phyloP scores from a whole-genome alignment of 2,888 invertebrate species.

The Lochmaea capreae region DNA sequence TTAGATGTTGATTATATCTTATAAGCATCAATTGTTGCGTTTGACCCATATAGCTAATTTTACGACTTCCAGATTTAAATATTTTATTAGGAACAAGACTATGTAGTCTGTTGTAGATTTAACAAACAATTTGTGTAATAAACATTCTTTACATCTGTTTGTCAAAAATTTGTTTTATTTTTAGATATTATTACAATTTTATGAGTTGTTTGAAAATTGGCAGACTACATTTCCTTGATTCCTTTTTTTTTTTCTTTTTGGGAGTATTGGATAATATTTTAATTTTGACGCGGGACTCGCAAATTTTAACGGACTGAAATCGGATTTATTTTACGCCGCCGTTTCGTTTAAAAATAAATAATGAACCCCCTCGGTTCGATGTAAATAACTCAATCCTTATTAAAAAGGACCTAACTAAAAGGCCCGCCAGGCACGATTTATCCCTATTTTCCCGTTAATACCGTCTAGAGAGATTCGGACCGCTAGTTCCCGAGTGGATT shows the following conservation, averaged over 20 bases:
- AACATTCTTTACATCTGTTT: not conserved
- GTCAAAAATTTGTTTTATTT: not conserved
- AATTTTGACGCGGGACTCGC: conserved; percentile 47
- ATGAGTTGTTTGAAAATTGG: not conserved
- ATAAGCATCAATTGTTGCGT: too few species aligned
- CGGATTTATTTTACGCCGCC: conserved; percentile 61
- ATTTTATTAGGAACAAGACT: too few species aligned
- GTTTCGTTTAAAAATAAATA: conserved; percentile 65
- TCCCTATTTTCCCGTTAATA: conserved; percentile 19
- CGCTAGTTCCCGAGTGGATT: conserved; percentile 22
- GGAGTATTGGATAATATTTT: conserved; percentile 39
- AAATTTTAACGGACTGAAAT: conserved; percentile 44
- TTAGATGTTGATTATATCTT: too few species aligned
- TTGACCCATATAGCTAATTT: too few species aligned
- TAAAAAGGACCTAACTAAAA: conserved; percentile 49
- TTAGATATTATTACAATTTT: not conserved
- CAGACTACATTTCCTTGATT: not conserved
- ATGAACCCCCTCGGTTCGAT: conserved; percentile 61
- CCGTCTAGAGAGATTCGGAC: conserved; percentile 3
- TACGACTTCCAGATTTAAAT: too few species aligned
- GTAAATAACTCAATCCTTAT: conserved; percentile 64
- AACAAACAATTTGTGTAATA: not conserved
- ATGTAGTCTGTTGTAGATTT: too few species aligned
- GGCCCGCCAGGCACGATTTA: conserved; percentile 39
- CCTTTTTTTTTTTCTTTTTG: too few species aligned